Conservation (phyloP, 2,888 invertebrate species). For the Coleophora flavipennella region DNA sequence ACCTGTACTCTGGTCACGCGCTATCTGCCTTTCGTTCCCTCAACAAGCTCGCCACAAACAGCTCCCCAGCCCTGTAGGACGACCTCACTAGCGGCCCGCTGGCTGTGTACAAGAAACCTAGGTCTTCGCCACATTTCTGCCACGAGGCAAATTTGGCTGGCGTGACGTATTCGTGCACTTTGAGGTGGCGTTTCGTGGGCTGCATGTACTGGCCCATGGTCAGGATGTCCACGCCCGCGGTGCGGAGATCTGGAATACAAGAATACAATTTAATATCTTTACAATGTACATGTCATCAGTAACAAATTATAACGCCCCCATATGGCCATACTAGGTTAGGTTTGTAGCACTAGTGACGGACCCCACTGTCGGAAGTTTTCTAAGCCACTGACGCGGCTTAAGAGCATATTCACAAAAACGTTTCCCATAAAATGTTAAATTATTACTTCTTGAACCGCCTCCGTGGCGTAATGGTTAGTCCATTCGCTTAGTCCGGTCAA, state of each 20-base stretch:
- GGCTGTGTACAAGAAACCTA: slow-evolving; percentile 97
- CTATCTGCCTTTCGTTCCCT: slow-evolving; percentile 70
- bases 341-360: too few relatives aligned
- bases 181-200: slow-evolving; percentile 95
- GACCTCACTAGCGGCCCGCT: slow-evolving; percentile 97
- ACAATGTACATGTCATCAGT: too few relatives aligned
- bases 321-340: too few relatives aligned
- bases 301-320: too few relatives aligned
- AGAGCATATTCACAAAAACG: too few relatives aligned
- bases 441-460: too few relatives aligned
- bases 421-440: too few relatives aligned
- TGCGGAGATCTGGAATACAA: slow-evolving; percentile 77
- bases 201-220: slow-evolving; percentile 99
- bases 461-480: too few relatives aligned
- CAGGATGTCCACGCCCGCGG: slow-evolving; percentile 91
- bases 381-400: too few relatives aligned
- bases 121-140: slow-evolving; percentile 83
- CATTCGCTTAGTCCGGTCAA: too few relatives aligned
- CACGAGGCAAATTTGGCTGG: slow-evolving; percentile 93
- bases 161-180: slow-evolving; percentile 96
- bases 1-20: slow-evolving; percentile 27
- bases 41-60: slow-evolving; percentile 87
- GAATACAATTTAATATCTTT: too few relatives aligned
- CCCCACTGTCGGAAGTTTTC: too few relatives aligned
- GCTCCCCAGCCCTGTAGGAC: slow-evolving; percentile 98